A percentile compares a stretch with the other conserved stretches of the same genome.
Evolutionary conservation across 2,888 invertebrate genomes (phyloP).

Genomic region (Lithophane socia): DNA sequence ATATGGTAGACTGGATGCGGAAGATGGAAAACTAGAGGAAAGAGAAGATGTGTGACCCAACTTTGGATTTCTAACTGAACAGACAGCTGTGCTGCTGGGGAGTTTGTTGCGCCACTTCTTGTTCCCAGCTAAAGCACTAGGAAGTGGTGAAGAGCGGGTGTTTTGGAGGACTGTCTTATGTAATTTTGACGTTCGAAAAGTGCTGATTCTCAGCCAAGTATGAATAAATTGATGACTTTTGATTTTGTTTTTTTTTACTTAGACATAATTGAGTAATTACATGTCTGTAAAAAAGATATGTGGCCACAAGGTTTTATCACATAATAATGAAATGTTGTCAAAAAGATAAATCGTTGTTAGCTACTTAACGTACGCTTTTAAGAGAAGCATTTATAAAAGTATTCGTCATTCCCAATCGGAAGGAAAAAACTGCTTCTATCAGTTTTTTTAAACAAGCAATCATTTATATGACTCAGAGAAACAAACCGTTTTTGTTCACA

Average conservation of each 20-base stretch:
- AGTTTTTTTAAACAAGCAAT: constrained; percentile 47
- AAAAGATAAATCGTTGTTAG: constrained; percentile 32
- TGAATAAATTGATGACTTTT: no score
- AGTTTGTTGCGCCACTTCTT: no score
- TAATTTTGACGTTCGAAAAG: no score
- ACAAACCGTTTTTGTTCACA: constrained; percentile 58
- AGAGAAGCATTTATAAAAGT: constrained; percentile 21
- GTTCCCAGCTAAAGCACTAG: no score
- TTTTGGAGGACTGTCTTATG: no score
- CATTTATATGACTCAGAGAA: constrained; percentile 52
- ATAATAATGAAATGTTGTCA: constrained; percentile 30
- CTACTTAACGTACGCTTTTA: constrained; percentile 33
- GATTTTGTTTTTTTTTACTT: no score
- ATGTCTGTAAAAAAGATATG: background rate
- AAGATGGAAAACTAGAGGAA: background rate
- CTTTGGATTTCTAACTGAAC: no score
- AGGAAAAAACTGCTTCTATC: constrained; percentile 29
- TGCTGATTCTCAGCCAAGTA: no score
- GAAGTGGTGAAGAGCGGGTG: no score
- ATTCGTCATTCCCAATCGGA: constrained; percentile 10
- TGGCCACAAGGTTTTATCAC: background rate
- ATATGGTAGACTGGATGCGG: background rate
- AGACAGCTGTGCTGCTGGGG: no score
- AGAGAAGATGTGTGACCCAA: no score
- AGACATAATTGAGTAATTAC: background rate